Conservation (phyloP, 1,140 invertebrate genomes). For the Drosophila biarmipes region DNA sequence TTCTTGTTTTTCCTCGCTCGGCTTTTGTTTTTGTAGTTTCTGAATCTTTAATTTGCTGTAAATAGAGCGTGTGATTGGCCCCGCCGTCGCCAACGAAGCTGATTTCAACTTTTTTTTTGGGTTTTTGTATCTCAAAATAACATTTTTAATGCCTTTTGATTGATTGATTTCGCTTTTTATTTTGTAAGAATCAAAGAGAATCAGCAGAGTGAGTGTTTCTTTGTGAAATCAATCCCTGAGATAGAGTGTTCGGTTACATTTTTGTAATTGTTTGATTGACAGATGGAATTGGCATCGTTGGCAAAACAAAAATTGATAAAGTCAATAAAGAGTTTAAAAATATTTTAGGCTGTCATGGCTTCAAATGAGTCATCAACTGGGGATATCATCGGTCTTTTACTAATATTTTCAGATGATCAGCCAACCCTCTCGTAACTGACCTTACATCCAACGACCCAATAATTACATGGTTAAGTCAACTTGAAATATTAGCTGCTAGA, state of each 20-base stretch:
- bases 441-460: not conserved
- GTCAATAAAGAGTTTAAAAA: constrained; percentile 27
- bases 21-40: constrained; percentile 56
- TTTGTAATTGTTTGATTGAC: constrained; percentile 62
- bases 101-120: constrained; percentile 37
- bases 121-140: constrained; percentile 21
- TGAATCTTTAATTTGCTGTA: constrained; percentile 74
- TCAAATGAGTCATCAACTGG: constrained; percentile 39
- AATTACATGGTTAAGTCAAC: constrained; percentile 19
- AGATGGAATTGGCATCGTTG: constrained; percentile 37
- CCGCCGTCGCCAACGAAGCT: constrained; percentile 17
- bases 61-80: constrained; percentile 81
- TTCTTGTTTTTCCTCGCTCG: constrained; percentile 62
- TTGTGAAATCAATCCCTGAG: constrained; percentile 23
- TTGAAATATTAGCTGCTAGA: constrained; percentile 23
- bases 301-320: constrained; percentile 46
- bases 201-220: constrained; percentile 22
- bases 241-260: constrained; percentile 42
- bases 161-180: constrained; percentile 61
- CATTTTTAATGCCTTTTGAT: constrained; percentile 71
- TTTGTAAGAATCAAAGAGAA: constrained; percentile 28
- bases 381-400: not conserved
- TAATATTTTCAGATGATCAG: not conserved
- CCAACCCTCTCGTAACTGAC: not conserved
- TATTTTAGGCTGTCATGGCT: constrained; percentile 18